Conservation (phyloP, 2,113 vertebrate species). For the Erpornis zantholeuca region DNA sequence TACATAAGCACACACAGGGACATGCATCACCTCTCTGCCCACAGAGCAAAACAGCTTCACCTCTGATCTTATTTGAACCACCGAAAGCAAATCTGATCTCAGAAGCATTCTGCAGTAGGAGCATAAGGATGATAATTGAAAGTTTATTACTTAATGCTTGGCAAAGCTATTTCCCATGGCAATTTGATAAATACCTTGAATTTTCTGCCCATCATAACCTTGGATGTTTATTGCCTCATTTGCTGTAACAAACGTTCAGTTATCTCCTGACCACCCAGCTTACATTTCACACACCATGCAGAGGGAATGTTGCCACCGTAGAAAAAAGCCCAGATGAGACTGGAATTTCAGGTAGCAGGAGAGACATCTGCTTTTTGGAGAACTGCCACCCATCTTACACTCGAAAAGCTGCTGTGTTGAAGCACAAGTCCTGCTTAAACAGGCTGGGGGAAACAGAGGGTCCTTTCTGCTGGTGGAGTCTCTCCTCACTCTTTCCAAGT, state of each 20-base stretch:
- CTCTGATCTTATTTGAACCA: not conserved
- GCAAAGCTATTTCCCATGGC: constrained; percentile 37
- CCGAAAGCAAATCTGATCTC: not conserved
- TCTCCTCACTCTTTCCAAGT: not conserved
- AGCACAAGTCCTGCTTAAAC: not conserved
- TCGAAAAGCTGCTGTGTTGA: not conserved
- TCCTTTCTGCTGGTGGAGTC: not conserved
- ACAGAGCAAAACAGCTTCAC: not conserved
- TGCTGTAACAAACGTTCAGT: constrained; percentile 4
- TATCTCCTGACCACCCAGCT: not conserved
- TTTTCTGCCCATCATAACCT: constrained; percentile 25
- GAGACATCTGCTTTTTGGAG: not conserved
- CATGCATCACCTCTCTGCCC: not conserved
- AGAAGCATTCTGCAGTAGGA: not conserved
- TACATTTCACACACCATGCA: not conserved
- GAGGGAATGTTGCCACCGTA: accelerated
- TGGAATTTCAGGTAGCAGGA: not conserved
- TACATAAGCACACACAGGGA: not conserved
- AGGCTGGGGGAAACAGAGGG: not conserved
- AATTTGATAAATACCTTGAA: constrained; percentile 57
- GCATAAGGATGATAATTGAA: constrained; percentile 42
- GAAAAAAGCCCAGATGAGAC: not conserved
- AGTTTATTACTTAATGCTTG: constrained; percentile 41
- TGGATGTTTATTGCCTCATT: constrained; percentile 48
- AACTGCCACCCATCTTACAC: not conserved